Percentiles rank a stretch among this genome's conserved stretches.
phyloP scores from a whole-genome alignment of 2,888 invertebrate species.

The Callosobruchus maculatus region DNA sequence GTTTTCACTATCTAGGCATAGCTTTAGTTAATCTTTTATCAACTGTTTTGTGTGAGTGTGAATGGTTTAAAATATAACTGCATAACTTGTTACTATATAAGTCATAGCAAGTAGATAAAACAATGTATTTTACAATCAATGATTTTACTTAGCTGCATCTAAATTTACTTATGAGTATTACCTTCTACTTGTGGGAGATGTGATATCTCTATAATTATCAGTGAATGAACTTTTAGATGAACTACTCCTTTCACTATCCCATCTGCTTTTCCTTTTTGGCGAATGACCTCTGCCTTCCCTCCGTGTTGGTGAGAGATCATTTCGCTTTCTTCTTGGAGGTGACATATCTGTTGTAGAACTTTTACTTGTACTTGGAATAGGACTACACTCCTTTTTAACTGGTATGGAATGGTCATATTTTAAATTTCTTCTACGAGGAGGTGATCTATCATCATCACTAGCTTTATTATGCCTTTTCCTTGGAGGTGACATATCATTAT shows the following conservation, averaged over 20 bases:
- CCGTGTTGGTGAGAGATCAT: background rate
- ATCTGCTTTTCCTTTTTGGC: background rate
- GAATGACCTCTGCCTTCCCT: background rate
- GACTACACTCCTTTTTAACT: background rate
- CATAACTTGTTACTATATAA: no score
- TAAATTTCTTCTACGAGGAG: conserved; percentile 30
- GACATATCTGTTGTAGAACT: conserved; percentile 10
- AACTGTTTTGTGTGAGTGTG: no score
- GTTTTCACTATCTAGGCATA: no score
- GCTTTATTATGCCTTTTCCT: conserved; percentile 29
- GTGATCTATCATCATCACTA: conserved; percentile 33
- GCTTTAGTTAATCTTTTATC: no score
- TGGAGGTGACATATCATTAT: conserved; percentile 33
- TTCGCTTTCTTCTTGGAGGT: conserved; percentile 6
- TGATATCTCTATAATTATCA: background rate
- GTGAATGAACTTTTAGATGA: background rate
- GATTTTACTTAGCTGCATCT: no score
- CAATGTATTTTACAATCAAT: no score
- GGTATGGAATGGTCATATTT: background rate
- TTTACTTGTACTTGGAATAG: background rate
- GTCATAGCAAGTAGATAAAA: no score
- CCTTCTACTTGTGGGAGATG: conserved; percentile 5
- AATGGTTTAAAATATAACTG: no score
- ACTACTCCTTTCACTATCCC: background rate
- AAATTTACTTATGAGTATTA: no score